Conservation (phyloP, 2,113 vertebrate genomes). For the Nothocercus julius region DNA sequence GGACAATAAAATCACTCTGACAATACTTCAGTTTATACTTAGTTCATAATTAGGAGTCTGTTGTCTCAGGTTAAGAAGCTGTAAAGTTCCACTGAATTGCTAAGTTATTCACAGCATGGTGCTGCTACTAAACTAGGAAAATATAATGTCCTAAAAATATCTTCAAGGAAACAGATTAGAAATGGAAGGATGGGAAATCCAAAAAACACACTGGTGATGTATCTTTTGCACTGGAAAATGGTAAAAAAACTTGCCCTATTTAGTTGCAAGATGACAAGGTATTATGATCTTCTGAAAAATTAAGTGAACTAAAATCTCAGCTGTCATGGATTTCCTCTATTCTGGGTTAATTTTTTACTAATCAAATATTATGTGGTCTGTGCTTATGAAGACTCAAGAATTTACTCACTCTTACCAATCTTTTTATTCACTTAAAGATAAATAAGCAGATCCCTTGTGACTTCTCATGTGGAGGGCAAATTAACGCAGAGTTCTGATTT, state of each 20-base stretch:
- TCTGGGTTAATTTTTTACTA: neutral
- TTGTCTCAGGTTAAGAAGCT: constrained; percentile 34
- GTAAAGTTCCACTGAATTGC: constrained; percentile 30
- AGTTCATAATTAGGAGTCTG: constrained; percentile 52
- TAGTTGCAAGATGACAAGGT: neutral
- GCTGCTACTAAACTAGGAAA: constrained; percentile 37
- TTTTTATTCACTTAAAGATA: neutral
- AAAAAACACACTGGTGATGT: neutral
- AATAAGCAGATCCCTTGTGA: neutral
- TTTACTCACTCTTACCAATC: neutral
- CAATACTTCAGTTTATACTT: constrained; percentile 5
- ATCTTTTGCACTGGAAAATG: neutral
- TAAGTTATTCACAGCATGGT: constrained; percentile 29
- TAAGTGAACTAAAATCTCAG: neutral
- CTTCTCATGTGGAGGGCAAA: neutral
- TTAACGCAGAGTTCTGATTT: neutral
- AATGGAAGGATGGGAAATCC: constrained; percentile 28
- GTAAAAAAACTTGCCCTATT: neutral
- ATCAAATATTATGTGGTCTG: neutral
- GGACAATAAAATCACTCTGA: constrained; percentile 24
- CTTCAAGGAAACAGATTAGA: constrained; percentile 14
- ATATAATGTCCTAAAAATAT: constrained; percentile 36
- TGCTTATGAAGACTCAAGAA: neutral
- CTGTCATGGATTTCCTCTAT: neutral
- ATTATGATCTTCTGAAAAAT: neutral